These are phyloP conservation scores for Uropetala carovei DNA, from an alignment of 2,888 invertebrate species.

Conservation along the genomic window DNA sequence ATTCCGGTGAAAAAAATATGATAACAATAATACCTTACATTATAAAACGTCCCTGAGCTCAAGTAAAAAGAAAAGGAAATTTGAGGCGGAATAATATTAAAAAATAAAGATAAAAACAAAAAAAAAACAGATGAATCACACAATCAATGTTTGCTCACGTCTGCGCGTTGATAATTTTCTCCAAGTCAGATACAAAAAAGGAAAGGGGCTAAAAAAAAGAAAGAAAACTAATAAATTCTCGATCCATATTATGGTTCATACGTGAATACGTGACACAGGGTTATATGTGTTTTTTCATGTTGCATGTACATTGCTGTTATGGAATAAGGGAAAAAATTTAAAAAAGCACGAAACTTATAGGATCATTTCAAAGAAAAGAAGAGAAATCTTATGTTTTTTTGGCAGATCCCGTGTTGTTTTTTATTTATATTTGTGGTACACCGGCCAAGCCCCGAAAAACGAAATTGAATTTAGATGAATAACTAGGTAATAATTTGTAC, in stretches of 20 bases:
- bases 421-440: slow-evolving; percentile 49
- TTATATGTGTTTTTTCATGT: slow-evolving; percentile 60
- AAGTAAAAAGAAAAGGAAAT: slow-evolving; percentile 21
- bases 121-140: slow-evolving; percentile 35
- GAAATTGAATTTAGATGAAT: slow-evolving; percentile 62
- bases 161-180: slow-evolving; percentile 29
- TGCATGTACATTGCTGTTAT: slow-evolving; percentile 63
- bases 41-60: slow-evolving; percentile 46
- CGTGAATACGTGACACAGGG: slow-evolving; percentile 51
- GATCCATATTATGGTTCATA: slow-evolving; percentile 53
- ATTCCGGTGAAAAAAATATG: neutral
- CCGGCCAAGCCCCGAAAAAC: slow-evolving; percentile 37
- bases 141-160: slow-evolving; percentile 61
- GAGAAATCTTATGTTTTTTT: slow-evolving; percentile 10
- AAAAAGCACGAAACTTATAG: slow-evolving; percentile 37
- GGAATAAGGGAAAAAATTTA: slow-evolving; percentile 47
- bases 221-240: neutral
- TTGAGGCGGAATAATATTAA: neutral
- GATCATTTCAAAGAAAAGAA: slow-evolving; percentile 14
- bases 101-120: neutral
- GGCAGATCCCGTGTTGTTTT: slow-evolving; percentile 37
- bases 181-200: neutral
- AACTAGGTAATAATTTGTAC: slow-evolving; percentile 60
- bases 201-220: neutral
- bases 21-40: neutral